Percentiles rank a stretch among this genome's conserved stretches.
Evolutionary conservation across 2,888 invertebrate genomes (phyloP).

Genomic region (Drosophila nr. perissopoda): DNA sequence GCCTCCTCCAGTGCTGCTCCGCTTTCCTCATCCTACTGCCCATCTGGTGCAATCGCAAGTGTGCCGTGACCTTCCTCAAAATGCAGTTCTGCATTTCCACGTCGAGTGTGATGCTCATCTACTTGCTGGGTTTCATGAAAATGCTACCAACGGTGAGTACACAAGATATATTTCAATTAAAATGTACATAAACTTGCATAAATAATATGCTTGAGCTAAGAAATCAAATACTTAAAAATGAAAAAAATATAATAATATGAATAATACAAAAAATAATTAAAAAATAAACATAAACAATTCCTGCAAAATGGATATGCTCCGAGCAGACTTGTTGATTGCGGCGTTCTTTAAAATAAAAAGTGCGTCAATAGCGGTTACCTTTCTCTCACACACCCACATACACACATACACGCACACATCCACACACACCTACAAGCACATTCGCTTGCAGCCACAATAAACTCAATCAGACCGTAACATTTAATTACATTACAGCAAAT

Average conservation of each 20-base stretch:
- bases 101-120: constrained; percentile 89
- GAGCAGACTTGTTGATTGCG: neutral
- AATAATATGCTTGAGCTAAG: too few relatives aligned
- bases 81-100: constrained; percentile 89
- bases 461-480: constrained; percentile 62
- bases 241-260: neutral
- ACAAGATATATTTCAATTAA: neutral
- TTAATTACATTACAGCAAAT: constrained; percentile 74
- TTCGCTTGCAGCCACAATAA: neutral
- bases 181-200: neutral
- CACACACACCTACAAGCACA: neutral
- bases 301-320: neutral
- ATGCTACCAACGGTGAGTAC: constrained; percentile 85
- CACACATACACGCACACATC: neutral
- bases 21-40: constrained; percentile 84
- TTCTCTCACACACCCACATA: neutral
- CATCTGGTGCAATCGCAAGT: constrained; percentile 84
- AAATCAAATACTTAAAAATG: neutral
- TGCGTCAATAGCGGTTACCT: neutral
- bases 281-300: neutral
- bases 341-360: constrained; percentile 1
- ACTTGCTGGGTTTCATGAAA: constrained; percentile 85
- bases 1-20: constrained; percentile 84
- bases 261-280: too few relatives aligned
- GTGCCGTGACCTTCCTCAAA: constrained; percentile 88